Conservation (phyloP, 2,888 invertebrate species). For the Caenorhabditis sp. region DNA sequence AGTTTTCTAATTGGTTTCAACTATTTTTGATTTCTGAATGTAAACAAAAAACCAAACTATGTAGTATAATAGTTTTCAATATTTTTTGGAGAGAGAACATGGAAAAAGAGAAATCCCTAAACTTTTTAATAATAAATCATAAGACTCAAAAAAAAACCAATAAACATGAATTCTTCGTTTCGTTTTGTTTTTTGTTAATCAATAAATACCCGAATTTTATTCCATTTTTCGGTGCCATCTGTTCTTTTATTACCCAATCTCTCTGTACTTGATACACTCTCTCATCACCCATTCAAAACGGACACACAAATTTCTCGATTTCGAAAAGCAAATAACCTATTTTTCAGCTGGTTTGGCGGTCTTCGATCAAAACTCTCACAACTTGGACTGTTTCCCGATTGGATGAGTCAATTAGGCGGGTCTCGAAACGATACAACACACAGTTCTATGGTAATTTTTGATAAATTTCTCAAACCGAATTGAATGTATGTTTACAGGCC, state of each 20-base stretch:
- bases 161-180: neutral
- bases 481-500: neutral
- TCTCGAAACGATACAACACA: constrained; percentile 24
- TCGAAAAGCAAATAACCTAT: neutral
- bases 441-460: constrained; percentile 31
- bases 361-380: constrained; percentile 53
- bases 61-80: neutral
- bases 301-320: constrained; percentile 5
- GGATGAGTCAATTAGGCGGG: constrained; percentile 56
- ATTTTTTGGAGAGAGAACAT: neutral
- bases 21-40: no score
- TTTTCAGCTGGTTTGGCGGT: constrained; percentile 62
- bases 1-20: neutral
- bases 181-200: neutral
- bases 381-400: constrained; percentile 54
- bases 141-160: neutral
- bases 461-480: no score
- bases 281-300: neutral
- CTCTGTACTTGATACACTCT: neutral
- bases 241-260: neutral
- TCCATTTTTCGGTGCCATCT: constrained; percentile 2
- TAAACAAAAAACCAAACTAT: no score
- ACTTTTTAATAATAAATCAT: neutral
- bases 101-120: neutral
- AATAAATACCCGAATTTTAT: neutral